These are phyloP conservation scores for Euura lappo DNA, from an alignment of 1,140 invertebrate genomes.

Conservation along the genomic window DNA sequence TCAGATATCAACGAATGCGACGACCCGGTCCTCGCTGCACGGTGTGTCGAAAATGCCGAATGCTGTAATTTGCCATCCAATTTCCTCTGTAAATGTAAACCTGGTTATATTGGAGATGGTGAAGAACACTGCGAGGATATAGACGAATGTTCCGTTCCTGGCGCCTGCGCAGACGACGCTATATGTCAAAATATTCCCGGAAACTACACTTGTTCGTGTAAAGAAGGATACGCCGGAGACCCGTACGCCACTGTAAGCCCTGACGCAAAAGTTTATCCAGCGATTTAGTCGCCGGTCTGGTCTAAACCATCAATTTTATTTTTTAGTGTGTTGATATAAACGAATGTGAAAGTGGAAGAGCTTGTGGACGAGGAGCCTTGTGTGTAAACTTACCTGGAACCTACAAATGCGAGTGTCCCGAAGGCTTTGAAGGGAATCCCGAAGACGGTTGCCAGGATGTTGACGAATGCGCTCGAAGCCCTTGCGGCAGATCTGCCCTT, in stretches of 20 bases:
- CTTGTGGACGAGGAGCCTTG: slow-evolving; percentile 79
- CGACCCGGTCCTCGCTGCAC: slow-evolving; percentile 78
- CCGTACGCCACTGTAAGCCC: slow-evolving; percentile 77
- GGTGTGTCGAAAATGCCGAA: slow-evolving; percentile 90
- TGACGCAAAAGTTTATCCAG: not conserved
- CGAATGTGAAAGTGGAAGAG: slow-evolving; percentile 75
- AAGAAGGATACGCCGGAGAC: slow-evolving; percentile 83
- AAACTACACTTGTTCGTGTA: slow-evolving; percentile 87
- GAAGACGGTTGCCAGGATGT: slow-evolving; percentile 72
- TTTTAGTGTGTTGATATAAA: slow-evolving; percentile 81
- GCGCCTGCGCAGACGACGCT: slow-evolving; percentile 80
- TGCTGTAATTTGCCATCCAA: slow-evolving; percentile 94
- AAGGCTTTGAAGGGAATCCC: slow-evolving; percentile 78
- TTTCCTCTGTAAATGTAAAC: slow-evolving; percentile 92
- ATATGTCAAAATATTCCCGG: slow-evolving; percentile 84
- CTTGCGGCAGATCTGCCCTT: slow-evolving; percentile 75
- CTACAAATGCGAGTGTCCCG: slow-evolving; percentile 82
- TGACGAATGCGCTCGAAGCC: slow-evolving; percentile 71
- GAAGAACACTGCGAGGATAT: slow-evolving; percentile 87
- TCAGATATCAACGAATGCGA: slow-evolving; percentile 94
- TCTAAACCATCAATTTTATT: slow-evolving; percentile 14
- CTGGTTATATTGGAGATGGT: slow-evolving; percentile 88
- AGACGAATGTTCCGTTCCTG: slow-evolving; percentile 81
- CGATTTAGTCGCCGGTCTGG: not conserved
- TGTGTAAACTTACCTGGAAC: slow-evolving; percentile 82